Percentiles rank a stretch among this genome's conserved stretches.
These are phyloP conservation scores for Alitta virens DNA, from an alignment of 2,888 invertebrate species.

Conservation along the genomic window DNA sequence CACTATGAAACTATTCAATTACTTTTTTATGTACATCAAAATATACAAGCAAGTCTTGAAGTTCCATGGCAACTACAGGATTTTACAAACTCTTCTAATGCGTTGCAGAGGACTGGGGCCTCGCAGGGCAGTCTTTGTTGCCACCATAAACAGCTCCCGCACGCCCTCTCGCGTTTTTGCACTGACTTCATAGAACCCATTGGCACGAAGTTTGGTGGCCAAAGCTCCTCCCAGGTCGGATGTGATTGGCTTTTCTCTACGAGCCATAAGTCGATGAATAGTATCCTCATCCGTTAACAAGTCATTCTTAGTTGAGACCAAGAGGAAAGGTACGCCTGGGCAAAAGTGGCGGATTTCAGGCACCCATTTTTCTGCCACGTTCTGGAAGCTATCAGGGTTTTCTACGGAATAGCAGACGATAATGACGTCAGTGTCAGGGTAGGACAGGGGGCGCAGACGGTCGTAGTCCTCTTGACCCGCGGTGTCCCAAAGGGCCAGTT, in stretches of 20 bases:
- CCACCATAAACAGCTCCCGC: constrained; percentile 5
- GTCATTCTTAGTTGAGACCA: constrained; percentile 7
- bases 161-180: constrained; percentile 14
- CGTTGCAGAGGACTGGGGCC: no score
- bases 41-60: no score
- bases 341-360: constrained; percentile 12
- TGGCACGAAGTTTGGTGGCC: constrained; percentile 4
- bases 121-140: constrained; percentile 2
- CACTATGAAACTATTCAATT: no score
- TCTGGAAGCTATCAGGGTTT: constrained; percentile 4
- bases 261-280: background rate
- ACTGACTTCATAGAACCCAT: constrained; percentile 7
- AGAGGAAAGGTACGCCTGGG: constrained; percentile 6
- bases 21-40: no score
- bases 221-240: constrained; percentile 1
- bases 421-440: constrained; percentile 12
- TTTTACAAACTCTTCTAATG: no score
- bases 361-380: constrained; percentile 12
- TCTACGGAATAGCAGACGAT: constrained; percentile 11
- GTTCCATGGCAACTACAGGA: no score
- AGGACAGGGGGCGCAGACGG: constrained; percentile 11
- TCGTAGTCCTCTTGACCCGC: constrained; percentile 14
- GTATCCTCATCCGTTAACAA: background rate
- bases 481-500: constrained; percentile 12
- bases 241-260: constrained; percentile 1